phyloP scores from a whole-genome alignment of 2,797 vertebrate species.

The Gallinago solitaria region DNA sequence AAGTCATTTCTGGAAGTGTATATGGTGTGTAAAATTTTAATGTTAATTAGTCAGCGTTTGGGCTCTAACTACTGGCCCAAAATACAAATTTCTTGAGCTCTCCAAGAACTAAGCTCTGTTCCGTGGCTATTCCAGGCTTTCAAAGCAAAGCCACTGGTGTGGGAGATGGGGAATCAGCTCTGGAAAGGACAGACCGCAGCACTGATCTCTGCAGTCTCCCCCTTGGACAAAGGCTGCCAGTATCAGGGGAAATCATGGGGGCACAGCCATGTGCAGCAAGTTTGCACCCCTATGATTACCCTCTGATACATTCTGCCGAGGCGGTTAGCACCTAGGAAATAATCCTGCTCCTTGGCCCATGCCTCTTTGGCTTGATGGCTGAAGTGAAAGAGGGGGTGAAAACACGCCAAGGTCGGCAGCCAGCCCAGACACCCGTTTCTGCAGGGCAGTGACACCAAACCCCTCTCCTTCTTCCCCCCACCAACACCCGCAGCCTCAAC shows the following conservation, averaged over 20 bases:
- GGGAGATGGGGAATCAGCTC: neutral
- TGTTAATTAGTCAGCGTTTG: neutral
- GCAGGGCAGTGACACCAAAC: neutral
- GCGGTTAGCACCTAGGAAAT: neutral
- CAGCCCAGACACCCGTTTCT: accelerated
- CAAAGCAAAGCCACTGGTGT: neutral
- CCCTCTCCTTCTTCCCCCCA: neutral
- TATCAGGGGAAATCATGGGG: neutral
- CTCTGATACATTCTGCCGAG: neutral
- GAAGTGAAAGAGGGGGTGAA: neutral
- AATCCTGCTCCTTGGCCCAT: neutral
- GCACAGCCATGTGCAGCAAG: neutral
- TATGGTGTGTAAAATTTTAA: neutral
- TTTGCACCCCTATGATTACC: neutral
- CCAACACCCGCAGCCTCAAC: neutral
- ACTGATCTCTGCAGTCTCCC: neutral
- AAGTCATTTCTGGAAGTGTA: neutral
- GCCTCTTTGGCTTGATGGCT: neutral
- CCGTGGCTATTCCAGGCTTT: neutral
- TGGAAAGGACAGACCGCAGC: neutral
- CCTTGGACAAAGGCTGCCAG: neutral
- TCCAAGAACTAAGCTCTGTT: neutral
- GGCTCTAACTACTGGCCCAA: neutral
- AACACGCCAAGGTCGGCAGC: accelerated
- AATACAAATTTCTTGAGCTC: neutral